Base-by-base conservation (phyloP, 2,113 vertebrate species). In the Chloropsis cyanopogon region DNA sequence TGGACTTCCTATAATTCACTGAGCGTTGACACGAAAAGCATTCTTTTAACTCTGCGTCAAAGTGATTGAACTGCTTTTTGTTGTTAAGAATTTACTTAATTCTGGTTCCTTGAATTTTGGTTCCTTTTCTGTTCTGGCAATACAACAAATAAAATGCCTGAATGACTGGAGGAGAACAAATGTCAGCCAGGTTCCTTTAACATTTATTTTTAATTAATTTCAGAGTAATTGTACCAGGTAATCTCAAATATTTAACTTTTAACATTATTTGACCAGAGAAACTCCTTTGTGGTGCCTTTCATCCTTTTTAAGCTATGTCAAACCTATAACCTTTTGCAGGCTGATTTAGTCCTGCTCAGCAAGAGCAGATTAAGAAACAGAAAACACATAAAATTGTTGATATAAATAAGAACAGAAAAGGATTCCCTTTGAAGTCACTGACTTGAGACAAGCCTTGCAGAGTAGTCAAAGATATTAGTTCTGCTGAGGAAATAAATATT, bases 151-250 rank as follows among this genome's bases (percentile, higher is more conserved):
- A 72, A 95, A 87, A 96, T 87, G 22, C 21, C 49, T 2, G 4
- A 50, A 23, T 23, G 54, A 84, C 41, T 44, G 82, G 17, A 82
- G 37, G 4, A 83, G 76, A 75, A 89, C n/a, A 92, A 90, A 63
- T 53, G 61, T 53, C 68, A 57, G 42, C 39, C 14, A 33, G 42
- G 49, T 88, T 92, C 68, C 82, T 86, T 95, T 88, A 90, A 83
- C 49, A 56, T 89, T 96, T 96, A 83, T 57, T 96, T 97, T 96
- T 92, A 96, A 96, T 96, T 97, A 56, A 96, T 95, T 97, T 97
- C 94, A 96, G 95, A 97, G 94, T 95, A 96, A 91, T 91, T 95
- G 94, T 66, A 90, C 64, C 80, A 92, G 76, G 72, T 88, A 94
- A 92, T 95, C 88, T 95, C 79, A 92, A 94, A 82, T 88, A 81